These are phyloP conservation scores for Magallana gigas DNA, from an alignment of 1,140 invertebrate genomes.

Conservation along the genomic window DNA sequence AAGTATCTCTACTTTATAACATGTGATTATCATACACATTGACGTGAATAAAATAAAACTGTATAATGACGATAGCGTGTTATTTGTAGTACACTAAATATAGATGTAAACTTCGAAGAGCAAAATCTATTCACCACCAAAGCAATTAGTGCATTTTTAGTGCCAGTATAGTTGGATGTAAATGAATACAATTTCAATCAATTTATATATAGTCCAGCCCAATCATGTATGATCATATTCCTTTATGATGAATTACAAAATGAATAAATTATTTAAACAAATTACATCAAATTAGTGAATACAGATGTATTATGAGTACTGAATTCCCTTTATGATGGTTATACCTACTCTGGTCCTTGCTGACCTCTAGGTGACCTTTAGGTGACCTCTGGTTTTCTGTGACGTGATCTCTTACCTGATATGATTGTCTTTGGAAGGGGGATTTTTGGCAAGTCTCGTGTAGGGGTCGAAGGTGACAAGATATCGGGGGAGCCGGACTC, in stretches of 20 bases:
- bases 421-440: constrained; percentile 73
- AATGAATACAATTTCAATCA: neutral
- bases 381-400: too few species aligned
- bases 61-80: too few species aligned
- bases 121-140: constrained; percentile 28
- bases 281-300: too few species aligned
- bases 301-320: too few species aligned
- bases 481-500: constrained; percentile 63
- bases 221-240: neutral
- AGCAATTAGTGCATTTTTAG: constrained; percentile 30
- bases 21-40: too few species aligned
- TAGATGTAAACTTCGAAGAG: too few species aligned
- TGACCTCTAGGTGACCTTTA: too few species aligned
- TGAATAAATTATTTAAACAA: neutral
- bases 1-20: too few species aligned
- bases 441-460: constrained; percentile 70
- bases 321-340: too few species aligned
- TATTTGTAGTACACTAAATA: too few species aligned
- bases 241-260: constrained; percentile 5
- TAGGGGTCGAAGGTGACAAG: constrained; percentile 67
- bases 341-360: too few species aligned
- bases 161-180: neutral
- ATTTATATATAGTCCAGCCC: neutral
- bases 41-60: too few species aligned
- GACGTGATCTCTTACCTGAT: constrained; percentile 59